Percentiles rank a stretch among this genome's conserved stretches.
These are phyloP conservation scores for Aelia acuminata DNA, from an alignment of 2,888 invertebrate species.

Conservation along the genomic window DNA sequence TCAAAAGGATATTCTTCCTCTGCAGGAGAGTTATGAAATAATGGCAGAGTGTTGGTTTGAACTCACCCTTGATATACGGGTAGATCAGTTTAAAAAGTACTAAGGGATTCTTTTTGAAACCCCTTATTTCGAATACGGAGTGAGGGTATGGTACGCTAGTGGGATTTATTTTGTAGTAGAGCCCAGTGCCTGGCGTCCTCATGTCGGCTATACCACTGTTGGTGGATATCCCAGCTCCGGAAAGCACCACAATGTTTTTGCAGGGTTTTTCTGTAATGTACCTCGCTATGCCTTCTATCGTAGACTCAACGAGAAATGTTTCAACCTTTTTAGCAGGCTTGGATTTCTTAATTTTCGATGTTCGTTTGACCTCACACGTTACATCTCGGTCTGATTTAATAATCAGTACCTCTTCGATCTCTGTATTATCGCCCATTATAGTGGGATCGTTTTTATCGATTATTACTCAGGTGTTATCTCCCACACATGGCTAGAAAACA, in stretches of 20 bases:
- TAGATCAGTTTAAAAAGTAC: constrained; percentile 94
- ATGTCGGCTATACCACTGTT: constrained; percentile 98
- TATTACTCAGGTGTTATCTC: not conserved
- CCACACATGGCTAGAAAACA: not conserved
- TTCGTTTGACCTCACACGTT: not conserved
- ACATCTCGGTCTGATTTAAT: not conserved
- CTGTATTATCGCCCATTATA: not conserved
- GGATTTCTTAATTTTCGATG: not conserved
- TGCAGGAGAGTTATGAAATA: constrained; percentile 89
- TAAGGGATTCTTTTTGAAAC: constrained; percentile 88
- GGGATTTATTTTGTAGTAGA: constrained; percentile 92
- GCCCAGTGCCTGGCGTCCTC: constrained; percentile 90
- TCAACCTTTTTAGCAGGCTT: not conserved
- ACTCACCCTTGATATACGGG: constrained; percentile 75
- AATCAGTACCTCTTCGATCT: not conserved
- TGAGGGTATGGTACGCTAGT: constrained; percentile 91
- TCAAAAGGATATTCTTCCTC: constrained; percentile 77
- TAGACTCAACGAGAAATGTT: not conserved
- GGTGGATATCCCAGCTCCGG: constrained; percentile 97
- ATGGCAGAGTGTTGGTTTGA: constrained; percentile 88
- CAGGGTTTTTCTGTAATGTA: constrained; percentile 80
- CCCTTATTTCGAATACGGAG: constrained; percentile 93
- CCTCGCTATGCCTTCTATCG: constrained; percentile 34
- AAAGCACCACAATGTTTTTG: constrained; percentile 91
- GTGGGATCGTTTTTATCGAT: not conserved